Evolutionary conservation across 30 jellyfish, hydroid and myxozoan genomes (phyloP).

Genomic region (Mastigias papua): DNA sequence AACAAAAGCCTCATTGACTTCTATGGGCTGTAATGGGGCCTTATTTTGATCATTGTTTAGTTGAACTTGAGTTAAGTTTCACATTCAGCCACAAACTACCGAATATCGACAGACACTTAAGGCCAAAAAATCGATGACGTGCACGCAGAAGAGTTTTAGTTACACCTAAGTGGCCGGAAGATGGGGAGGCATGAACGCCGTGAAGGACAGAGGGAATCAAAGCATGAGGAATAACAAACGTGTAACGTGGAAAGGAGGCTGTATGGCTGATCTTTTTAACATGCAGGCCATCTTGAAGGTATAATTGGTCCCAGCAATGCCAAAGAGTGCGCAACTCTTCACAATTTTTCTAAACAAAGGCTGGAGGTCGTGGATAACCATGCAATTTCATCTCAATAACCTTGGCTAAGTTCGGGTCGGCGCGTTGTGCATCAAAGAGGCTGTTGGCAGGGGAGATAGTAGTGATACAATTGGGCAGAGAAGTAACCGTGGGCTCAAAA

Average conservation of each 20-base stretch:
- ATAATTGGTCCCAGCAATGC: constrained; percentile 3
- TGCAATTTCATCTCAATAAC: neutral
- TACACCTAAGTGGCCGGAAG: neutral
- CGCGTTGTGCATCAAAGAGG: neutral
- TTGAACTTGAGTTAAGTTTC: neutral
- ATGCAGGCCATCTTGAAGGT: neutral
- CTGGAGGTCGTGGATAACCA: neutral
- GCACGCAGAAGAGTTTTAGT: neutral
- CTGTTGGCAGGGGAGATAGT: neutral
- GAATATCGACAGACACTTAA: constrained; percentile 58
- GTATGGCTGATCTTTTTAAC: neutral
- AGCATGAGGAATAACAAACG: neutral
- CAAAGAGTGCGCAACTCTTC: neutral
- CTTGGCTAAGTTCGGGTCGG: neutral
- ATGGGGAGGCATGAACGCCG: neutral
- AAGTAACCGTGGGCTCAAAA: neutral
- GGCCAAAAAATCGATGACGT: constrained; percentile 33
- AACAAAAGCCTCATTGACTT: too few species aligned
- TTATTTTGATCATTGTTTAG: neutral
- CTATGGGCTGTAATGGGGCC: too few species aligned
- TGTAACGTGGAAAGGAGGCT: neutral
- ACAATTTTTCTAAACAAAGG: neutral
- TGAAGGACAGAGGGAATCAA: neutral
- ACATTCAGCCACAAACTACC: neutral
- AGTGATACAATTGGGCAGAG: neutral